Conservation (phyloP, 2,888 invertebrate species). For the Clitarchus hookeri region DNA sequence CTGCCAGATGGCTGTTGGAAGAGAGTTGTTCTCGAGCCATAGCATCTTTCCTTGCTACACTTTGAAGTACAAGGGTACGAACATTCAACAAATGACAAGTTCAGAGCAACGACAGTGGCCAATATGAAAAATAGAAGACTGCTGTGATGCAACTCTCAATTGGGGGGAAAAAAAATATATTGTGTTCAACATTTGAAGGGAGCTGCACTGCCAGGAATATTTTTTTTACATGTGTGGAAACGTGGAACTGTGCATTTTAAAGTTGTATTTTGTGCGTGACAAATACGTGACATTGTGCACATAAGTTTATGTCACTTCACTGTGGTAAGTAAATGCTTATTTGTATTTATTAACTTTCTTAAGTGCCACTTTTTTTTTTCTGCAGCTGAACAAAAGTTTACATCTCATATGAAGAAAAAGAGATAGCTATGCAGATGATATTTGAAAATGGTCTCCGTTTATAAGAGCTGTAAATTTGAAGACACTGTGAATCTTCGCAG, state of each 20-base stretch:
- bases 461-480: too few relatives aligned
- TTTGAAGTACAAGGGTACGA: background rate
- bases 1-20: conserved; percentile 83
- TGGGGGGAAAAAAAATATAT: background rate
- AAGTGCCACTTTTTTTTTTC: background rate
- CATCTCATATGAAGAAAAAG: background rate
- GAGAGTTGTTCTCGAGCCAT: conserved; percentile 74
- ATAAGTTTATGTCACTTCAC: conserved; percentile 11
- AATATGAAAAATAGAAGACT: background rate
- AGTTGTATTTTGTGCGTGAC: background rate
- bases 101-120: background rate
- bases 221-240: conserved; percentile 11
- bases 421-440: background rate
- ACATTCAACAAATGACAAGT: background rate
- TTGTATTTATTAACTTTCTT: background rate
- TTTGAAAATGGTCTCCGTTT: background rate
- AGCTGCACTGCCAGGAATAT: background rate
- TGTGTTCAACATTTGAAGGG: background rate
- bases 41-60: conserved; percentile 42
- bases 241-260: background rate
- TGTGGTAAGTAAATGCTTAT: conserved; percentile 11
- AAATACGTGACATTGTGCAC: background rate
- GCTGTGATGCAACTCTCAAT: conserved; percentile 17
- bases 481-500: too few relatives aligned
- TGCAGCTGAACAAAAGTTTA: background rate